Conservation (phyloP, 2,888 invertebrate genomes). For the Acrobeloides nanus region DNA sequence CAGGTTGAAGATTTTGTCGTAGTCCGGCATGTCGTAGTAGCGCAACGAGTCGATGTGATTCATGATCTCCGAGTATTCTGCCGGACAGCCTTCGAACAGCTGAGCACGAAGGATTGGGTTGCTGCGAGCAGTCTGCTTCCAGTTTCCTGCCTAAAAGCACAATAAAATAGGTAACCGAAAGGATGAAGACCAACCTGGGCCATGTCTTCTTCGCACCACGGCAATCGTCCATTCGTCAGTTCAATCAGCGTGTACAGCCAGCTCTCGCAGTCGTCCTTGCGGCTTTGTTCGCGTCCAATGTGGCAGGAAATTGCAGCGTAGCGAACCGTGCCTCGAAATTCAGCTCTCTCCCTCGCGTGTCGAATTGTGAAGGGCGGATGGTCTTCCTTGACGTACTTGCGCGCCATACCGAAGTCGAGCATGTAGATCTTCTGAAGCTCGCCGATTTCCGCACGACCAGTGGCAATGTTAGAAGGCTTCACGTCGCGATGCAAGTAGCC, state of each 20-base stretch:
- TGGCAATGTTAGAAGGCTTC: constrained; percentile 28
- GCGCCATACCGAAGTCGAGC: constrained; percentile 43
- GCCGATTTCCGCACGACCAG: constrained; percentile 17
- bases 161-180: too few relatives aligned
- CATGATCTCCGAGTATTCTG: constrained; percentile 24
- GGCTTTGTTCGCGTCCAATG: constrained; percentile 39
- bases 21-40: constrained; percentile 48
- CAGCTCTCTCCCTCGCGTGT: constrained; percentile 44
- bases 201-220: constrained; percentile 43
- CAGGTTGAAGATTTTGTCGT: constrained; percentile 31
- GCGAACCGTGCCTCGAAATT: constrained; percentile 46
- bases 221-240: constrained; percentile 40
- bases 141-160: constrained; percentile 38
- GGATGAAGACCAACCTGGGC: constrained; percentile 17
- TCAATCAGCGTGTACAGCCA: constrained; percentile 45
- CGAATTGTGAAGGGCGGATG: constrained; percentile 34
- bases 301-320: constrained; percentile 47
- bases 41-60: constrained; percentile 32
- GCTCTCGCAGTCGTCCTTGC: constrained; percentile 42
- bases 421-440: constrained; percentile 41
- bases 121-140: constrained; percentile 30
- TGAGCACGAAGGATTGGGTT: too few relatives aligned
- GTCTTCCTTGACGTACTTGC: constrained; percentile 34
- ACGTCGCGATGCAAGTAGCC: constrained; percentile 22
- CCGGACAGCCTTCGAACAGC: constrained; percentile 27